phyloP scores from a whole-genome alignment of 2,113 vertebrate genomes.

The Madoqua kirkii region DNA sequence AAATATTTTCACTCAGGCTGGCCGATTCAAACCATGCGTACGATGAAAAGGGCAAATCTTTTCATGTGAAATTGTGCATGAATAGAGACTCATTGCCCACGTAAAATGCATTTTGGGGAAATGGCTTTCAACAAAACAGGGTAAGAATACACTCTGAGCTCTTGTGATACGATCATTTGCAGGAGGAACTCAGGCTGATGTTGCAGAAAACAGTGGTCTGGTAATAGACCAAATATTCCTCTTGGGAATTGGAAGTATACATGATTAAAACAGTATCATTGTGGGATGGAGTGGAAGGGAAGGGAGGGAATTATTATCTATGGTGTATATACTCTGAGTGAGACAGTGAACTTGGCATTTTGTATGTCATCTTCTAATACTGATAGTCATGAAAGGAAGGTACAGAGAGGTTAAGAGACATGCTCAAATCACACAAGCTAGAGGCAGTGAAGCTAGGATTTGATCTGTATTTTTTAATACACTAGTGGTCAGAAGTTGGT shows the following conservation, averaged over 20 bases:
- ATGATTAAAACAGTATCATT: background rate
- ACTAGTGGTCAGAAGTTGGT: background rate
- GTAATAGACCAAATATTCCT: background rate
- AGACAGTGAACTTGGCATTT: background rate
- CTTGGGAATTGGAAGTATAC: slow-evolving; percentile 19
- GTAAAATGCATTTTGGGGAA: slow-evolving; percentile 61
- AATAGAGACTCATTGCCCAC: slow-evolving; percentile 70
- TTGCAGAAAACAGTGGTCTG: slow-evolving; percentile 26
- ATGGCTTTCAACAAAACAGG: slow-evolving; percentile 65
- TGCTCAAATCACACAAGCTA: background rate
- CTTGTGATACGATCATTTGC: slow-evolving; percentile 40
- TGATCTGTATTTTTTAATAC: background rate
- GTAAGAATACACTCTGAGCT: slow-evolving; percentile 36
- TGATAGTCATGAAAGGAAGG: background rate
- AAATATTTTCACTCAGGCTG: slow-evolving; percentile 66
- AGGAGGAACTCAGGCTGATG: slow-evolving; percentile 26
- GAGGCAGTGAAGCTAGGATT: background rate
- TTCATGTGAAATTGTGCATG: slow-evolving; percentile 74
- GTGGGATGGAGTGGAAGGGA: background rate
- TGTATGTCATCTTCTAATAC: background rate
- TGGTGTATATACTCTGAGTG: background rate
- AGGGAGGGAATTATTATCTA: background rate
- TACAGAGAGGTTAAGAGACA: background rate
- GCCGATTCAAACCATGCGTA: slow-evolving; percentile 62
- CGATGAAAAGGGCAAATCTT: slow-evolving; percentile 70